Evolutionary conservation across 2,113 vertebrate species (phyloP).

Genomic region (Sinocyclocheilus maitianheensis): DNA sequence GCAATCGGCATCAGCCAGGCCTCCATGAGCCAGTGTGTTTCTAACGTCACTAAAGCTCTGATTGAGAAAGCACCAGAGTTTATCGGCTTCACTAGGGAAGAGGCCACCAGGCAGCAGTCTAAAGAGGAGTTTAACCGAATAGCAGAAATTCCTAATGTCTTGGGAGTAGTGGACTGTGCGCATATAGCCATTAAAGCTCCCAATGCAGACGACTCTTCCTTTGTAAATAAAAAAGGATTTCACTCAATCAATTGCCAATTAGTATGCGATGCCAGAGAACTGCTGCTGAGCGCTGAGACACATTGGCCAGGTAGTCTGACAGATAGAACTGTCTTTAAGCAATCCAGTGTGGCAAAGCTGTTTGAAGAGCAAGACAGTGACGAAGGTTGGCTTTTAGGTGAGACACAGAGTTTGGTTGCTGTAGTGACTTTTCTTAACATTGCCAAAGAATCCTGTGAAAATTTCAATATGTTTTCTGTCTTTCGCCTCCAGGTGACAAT

Average conservation of each 20-base stretch:
- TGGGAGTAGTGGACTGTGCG: slow-evolving; percentile 89
- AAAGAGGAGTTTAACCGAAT: slow-evolving; percentile 88
- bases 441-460: slow-evolving; percentile 13
- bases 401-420: slow-evolving; percentile 53
- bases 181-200: slow-evolving; percentile 95
- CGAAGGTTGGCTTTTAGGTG: slow-evolving; percentile 92
- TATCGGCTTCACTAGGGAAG: slow-evolving; percentile 82
- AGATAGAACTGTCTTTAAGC: slow-evolving; percentile 80
- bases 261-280: slow-evolving; percentile 88
- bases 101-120: slow-evolving; percentile 76
- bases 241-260: slow-evolving; percentile 94
- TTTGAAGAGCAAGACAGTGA: slow-evolving; percentile 79
- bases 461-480: neutral
- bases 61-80: slow-evolving; percentile 90
- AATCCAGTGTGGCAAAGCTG: slow-evolving; percentile 78
- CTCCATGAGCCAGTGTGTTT: slow-evolving; percentile 96
- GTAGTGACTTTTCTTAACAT: neutral
- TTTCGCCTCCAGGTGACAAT: slow-evolving; percentile 78
- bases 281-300: slow-evolving; percentile 87
- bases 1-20: slow-evolving; percentile 96
- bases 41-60: slow-evolving; percentile 91
- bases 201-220: slow-evolving; percentile 90
- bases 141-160: slow-evolving; percentile 88
- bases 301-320: slow-evolving; percentile 88
- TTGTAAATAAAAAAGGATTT: slow-evolving; percentile 90